Conservation (phyloP, 2,797 vertebrate species). For the Takifugu rubripes region DNA sequence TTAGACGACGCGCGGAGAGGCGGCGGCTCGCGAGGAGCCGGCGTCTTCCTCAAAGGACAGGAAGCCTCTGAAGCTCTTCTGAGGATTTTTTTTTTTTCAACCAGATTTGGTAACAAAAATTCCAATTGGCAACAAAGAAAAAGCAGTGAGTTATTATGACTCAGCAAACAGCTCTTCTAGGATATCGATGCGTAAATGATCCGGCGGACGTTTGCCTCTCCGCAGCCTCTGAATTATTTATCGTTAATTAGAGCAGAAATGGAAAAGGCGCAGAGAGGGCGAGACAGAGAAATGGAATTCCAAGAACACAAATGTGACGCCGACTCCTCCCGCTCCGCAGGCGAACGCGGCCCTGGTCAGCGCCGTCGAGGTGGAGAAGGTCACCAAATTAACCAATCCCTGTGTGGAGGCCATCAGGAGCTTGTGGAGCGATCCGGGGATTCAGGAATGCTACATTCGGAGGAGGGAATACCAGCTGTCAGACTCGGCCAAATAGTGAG, state of each 20-base stretch:
- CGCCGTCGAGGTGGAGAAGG: conserved; percentile 87
- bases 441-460: conserved; percentile 91
- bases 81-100: too few species aligned
- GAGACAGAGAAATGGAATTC: too few species aligned
- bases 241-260: conserved; percentile 10
- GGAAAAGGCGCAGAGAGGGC: neutral
- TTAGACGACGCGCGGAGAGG: conserved; percentile 15
- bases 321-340: conserved; percentile 62
- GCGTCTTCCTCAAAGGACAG: conserved; percentile 6
- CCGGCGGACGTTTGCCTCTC: conserved; percentile 11
- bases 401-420: conserved; percentile 91
- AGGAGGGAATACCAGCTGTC: conserved; percentile 96
- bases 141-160: neutral
- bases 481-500: conserved; percentile 98
- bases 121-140: neutral
- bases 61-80: neutral
- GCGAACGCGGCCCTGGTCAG: conserved; percentile 81
- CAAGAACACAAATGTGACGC: neutral
- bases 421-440: conserved; percentile 93
- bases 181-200: conserved; percentile 14
- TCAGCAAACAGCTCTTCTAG: neutral
- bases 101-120: too few species aligned
- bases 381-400: conserved; percentile 79
- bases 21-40: conserved; percentile 6
- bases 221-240: conserved; percentile 15